Conservation (phyloP, 2,888 invertebrate genomes). For the Cataglyphis livida region DNA sequence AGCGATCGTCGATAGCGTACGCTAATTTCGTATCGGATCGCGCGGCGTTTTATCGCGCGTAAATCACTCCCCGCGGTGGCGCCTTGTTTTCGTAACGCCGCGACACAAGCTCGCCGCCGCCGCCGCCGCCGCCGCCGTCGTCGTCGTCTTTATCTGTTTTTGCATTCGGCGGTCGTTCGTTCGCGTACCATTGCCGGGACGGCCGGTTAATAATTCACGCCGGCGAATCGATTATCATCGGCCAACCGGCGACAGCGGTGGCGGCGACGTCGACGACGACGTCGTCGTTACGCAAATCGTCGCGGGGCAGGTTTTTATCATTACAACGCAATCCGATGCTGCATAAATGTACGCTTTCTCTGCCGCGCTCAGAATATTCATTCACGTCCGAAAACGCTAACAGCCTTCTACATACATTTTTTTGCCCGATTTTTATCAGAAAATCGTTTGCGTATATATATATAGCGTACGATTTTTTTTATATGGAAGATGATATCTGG, state of each 20-base stretch:
- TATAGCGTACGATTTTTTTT: slow-evolving; percentile 13
- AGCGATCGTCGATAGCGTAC: slow-evolving; percentile 41
- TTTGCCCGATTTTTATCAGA: not conserved
- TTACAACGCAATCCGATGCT: not conserved
- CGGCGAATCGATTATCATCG: slow-evolving; percentile 73
- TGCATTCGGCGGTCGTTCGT: slow-evolving; percentile 50
- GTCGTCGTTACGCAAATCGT: slow-evolving; percentile 67
- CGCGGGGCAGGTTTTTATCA: slow-evolving; percentile 52
- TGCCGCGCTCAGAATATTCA: not conserved
- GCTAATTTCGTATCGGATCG: slow-evolving; percentile 41
- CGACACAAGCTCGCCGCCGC: slow-evolving; percentile 39
- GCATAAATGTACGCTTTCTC: slow-evolving; percentile 37
- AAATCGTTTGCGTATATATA: not conserved
- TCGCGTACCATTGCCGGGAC: slow-evolving; percentile 59
- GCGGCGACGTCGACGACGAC: not conserved
- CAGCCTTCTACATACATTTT: not conserved
- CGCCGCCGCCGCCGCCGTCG: not conserved
- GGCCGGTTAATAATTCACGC: slow-evolving; percentile 68
- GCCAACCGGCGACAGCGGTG: slow-evolving; percentile 42
- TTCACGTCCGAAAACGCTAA: slow-evolving; percentile 16
- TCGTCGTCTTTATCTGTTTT: slow-evolving; percentile 69
- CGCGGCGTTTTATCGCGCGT: slow-evolving; percentile 48
- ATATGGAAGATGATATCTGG: not conserved
- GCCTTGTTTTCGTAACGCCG: slow-evolving; percentile 73
- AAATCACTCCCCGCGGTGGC: slow-evolving; percentile 68